Base-by-base conservation (phyloP, 2,797 vertebrate genomes). In the Pseudomugil tenellus region DNA sequence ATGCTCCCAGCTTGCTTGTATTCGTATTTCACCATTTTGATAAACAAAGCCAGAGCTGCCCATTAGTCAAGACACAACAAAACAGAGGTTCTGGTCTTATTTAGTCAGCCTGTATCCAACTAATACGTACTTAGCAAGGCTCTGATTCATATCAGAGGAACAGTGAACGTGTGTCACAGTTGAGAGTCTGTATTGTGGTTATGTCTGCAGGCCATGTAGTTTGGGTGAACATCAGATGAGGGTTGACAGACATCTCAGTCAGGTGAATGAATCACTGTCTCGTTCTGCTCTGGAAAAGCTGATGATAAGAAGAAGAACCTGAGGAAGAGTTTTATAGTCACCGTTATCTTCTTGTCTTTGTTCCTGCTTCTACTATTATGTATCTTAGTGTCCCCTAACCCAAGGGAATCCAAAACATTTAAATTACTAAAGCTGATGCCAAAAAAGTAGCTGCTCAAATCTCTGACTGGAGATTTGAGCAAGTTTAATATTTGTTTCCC, bases 231-330 rank as follows among this genome's bases (percentile, higher is more conserved):
- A 35, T 77, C 70, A 60, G 62, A 63, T 51, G 52, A 74, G 61
- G 57, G 87, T 58, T 79, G 79, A 87, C 43, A 71, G 78, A 64
- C 64, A 81, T 71, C 46, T 21, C 72, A 31, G 76, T 63, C 84
- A 87, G 69, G 67, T 87, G 82, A 85, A 63, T 90, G 87, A 91
- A 53, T 90, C 88, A 90, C 70, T 43, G 83, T 89, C 86, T 87
- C 84, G 37, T 28, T 76, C 60, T 58, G 41, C 16, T 7, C 28
- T 37, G 43, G 16, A 72, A 25, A n/a, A 60, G 21, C 57, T 72
- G 69, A 70, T 32, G 58, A 65, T 11, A 60, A 62, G 43, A 48
- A 62, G 49, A 25, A 35, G 1, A 58, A 60, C 28, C 19, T 12
- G 25, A 41, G 3, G 13, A 2, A 32, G 4, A 39, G 48, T 7